Base-by-base conservation (phyloP, 2,888 invertebrate genomes). In the Blomia tropicalis region DNA sequence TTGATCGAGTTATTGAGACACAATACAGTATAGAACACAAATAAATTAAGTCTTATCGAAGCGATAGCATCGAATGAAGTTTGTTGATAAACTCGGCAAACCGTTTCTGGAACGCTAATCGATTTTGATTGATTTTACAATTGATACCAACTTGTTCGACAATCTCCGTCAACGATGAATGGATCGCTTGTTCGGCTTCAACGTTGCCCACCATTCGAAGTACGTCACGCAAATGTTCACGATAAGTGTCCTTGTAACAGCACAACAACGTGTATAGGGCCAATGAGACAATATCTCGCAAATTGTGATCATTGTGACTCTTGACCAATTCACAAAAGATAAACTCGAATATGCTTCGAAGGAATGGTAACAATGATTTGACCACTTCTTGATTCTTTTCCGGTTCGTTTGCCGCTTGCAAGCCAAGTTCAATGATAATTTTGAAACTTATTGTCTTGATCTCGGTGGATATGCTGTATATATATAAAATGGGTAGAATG, bases 201-300 rank as follows among this genome's bases (percentile, higher is more conserved):
- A 11, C 11, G 23, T 56, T 27, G 14, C 29, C 29, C 2, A 56
- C 65, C 17, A 66, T 31, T 14, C 65, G 62, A 29, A 83, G 76
- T 64, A 83, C 73, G 66, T 76, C 76, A 69, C 80, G 77, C 31
- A 83, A 81, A 63, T 82, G 71, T 64, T 77, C 74, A 64, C 79
- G 75, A 71, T 82, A 83, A 66, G 81, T 78, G 17, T 79, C 79
- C 73, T 79, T 78, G 71, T 81, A 83, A 69, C 82, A 82, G 70
- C 81, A 82, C 67, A 84, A 82, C 32, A 84, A 74, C 54, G 79
- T 75, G 71, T 80, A 84, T 59, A 84, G 73, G 17, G 81, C 78
- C 27, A 77, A 63, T 23, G 64, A 58, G 27, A 64, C 62, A 41
- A 27, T 65, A 7, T 64, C 64, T 11, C 63, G 30, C 60, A 63